Evolutionary conservation across 1,140 invertebrate species (phyloP), one percentile per base, ranked within the genome.

Genomic region (Nasonia longicornis): DNA sequence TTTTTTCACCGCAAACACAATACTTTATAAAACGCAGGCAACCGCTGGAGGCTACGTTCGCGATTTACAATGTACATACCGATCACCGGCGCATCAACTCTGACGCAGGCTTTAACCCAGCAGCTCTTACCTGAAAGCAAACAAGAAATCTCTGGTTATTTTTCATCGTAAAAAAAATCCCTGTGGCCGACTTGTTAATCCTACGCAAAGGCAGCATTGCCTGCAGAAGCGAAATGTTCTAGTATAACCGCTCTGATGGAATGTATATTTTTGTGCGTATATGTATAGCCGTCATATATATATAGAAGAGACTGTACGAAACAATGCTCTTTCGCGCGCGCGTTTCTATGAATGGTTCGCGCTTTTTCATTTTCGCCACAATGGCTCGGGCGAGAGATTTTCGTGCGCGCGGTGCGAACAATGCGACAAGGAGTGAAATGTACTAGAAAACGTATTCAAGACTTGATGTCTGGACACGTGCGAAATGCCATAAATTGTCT

Each of bases 1-100:
- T 88, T 87, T 86, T 6, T 83, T 83, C 81, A 75, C 77, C 70
- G 73, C 82, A 84, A 85, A 86, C 82, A 87, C 86, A 88, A 87
- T 88, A 86, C 14, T 63, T 11, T 1, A 42, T 42, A 42, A 42
- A 42, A 31, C 66, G 31, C 4, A 26, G 3, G 69, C 69, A n/a
- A 22, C 69, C 3, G 35, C 35, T 26, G 3, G 69, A 0, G 14
- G 29, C 38, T 7, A 52, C 11, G 29, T 20, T 31, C 42, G 58
- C 71, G 58, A 74, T 74, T 73, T 80, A 74, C 66, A 42, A 70
- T 76, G 31, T 71, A 42, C 63, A 64, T 80, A 74, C 16, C 58
- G 11, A 67, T 26, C 20, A 26, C 66, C 31, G 35, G 12, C 31
- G 69, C 20, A 67, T 67, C 14, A 29, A 20, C 20, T 31, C 22